Conservation (phyloP, 1,140 invertebrate species). For the Andrena cerasifolii region DNA sequence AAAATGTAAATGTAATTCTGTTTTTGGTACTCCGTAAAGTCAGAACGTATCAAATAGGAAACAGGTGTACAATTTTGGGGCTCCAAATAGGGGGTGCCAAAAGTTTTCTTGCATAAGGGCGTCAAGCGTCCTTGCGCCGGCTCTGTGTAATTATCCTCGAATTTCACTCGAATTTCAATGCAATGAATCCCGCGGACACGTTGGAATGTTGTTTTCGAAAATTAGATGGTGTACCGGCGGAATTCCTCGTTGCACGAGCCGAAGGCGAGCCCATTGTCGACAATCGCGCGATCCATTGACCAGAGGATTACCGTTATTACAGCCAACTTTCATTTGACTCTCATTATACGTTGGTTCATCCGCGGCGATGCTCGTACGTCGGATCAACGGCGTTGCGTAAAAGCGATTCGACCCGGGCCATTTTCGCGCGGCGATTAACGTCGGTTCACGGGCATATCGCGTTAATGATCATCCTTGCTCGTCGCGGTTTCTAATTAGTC, state of each 20-base stretch:
- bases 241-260: neutral
- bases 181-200: too few species aligned
- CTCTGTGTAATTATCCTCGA: too few species aligned
- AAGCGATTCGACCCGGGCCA: slow-evolving; percentile 19
- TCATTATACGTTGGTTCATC: slow-evolving; percentile 46
- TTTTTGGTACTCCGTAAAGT: too few species aligned
- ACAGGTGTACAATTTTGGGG: too few species aligned
- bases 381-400: slow-evolving; percentile 23
- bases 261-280: neutral
- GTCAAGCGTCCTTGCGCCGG: too few species aligned
- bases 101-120: too few species aligned
- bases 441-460: slow-evolving; percentile 28
- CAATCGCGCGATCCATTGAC: neutral
- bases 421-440: slow-evolving; percentile 32
- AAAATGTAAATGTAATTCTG: too few species aligned
- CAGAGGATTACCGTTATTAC: slow-evolving; percentile 28
- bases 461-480: slow-evolving; percentile 42
- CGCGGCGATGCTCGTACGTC: neutral
- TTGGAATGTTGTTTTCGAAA: too few species aligned
- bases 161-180: too few species aligned
- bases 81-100: too few species aligned
- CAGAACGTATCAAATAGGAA: too few species aligned
- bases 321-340: slow-evolving; percentile 39
- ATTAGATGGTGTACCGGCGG: too few species aligned
- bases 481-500: slow-evolving; percentile 58